phyloP scores from a whole-genome alignment of 2,888 invertebrate species.

The Eilema depressum region DNA sequence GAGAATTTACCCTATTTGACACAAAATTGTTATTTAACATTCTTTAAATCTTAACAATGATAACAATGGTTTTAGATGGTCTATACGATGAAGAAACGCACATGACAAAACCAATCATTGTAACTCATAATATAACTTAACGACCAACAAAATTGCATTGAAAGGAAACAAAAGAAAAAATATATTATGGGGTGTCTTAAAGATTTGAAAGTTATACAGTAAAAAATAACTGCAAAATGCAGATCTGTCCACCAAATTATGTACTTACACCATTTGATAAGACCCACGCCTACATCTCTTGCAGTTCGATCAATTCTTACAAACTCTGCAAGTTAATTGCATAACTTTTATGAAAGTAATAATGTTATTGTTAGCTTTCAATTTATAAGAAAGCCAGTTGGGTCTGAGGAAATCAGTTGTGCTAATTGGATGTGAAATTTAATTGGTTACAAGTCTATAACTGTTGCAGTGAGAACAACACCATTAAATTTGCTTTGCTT shows the following conservation, averaged over 20 bases:
- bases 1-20: no score
- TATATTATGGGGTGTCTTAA: background rate
- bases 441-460: conserved; percentile 9
- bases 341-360: conserved; percentile 23
- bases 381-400: conserved; percentile 8
- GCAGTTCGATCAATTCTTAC: conserved; percentile 22
- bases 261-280: background rate
- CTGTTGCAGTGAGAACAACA: background rate
- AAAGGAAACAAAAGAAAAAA: background rate
- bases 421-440: conserved; percentile 13
- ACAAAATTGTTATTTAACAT: no score
- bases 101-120: background rate
- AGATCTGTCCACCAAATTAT: background rate
- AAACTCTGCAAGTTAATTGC: background rate
- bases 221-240: background rate
- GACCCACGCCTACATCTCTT: background rate
- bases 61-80: no score
- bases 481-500: background rate
- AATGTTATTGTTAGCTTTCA: conserved; percentile 8
- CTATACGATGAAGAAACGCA: background rate
- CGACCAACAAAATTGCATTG: background rate
- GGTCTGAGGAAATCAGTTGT: conserved; percentile 14
- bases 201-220: background rate
- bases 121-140: background rate
- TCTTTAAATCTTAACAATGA: no score